A percentile compares a stretch with the other conserved stretches of the same genome.
These are phyloP conservation scores for Fabriciana adippe DNA, from an alignment of 2,888 invertebrate genomes.

Conservation along the genomic window DNA sequence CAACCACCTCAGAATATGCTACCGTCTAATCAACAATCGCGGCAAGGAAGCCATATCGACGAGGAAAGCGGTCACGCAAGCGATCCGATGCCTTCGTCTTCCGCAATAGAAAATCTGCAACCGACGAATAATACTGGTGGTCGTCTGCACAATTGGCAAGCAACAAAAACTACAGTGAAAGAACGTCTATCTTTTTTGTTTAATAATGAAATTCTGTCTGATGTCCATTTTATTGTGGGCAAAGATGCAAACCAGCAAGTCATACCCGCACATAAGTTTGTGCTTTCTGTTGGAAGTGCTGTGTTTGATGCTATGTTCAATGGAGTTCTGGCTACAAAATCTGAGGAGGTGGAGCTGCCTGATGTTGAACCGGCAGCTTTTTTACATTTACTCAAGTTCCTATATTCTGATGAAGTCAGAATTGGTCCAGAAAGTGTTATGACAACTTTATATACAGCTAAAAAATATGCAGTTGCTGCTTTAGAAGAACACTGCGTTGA, in stretches of 20 bases:
- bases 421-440: conserved; percentile 93
- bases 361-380: conserved; percentile 93
- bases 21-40: conserved; percentile 72
- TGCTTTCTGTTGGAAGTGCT: conserved; percentile 90
- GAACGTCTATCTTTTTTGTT: conserved; percentile 86
- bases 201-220: conserved; percentile 79
- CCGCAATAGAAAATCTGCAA: conserved; percentile 67
- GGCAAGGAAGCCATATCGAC: conserved; percentile 59
- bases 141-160: conserved; percentile 86
- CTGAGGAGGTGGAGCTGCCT: conserved; percentile 89
- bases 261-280: conserved; percentile 91
- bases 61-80: conserved; percentile 60
- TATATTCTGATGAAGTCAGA: conserved; percentile 91
- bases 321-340: conserved; percentile 86
- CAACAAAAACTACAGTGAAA: conserved; percentile 88
- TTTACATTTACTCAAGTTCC: conserved; percentile 86
- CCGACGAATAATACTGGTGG: conserved; percentile 72
- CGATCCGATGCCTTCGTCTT: conserved; percentile 60
- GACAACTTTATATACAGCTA: conserved; percentile 93
- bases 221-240: conserved; percentile 91
- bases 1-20: conserved; percentile 79
- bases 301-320: conserved; percentile 95
- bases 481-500: conserved; percentile 92
- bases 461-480: conserved; percentile 93
- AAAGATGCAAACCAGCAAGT: conserved; percentile 85